Conservation (phyloP, 2,113 vertebrate genomes). For the Desmodus rotundus region DNA sequence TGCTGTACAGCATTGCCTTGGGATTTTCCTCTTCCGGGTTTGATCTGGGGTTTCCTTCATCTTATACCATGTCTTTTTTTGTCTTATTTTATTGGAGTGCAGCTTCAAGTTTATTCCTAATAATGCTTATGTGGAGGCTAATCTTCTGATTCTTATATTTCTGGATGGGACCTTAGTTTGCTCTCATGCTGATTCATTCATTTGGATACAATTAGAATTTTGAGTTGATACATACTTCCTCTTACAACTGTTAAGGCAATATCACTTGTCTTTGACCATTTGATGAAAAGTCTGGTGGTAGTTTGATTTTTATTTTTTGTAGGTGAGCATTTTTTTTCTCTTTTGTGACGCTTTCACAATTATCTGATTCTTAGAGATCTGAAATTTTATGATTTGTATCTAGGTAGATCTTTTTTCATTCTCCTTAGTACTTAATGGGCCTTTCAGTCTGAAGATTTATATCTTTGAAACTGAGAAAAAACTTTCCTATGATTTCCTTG, state of each 20-base stretch:
- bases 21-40: not conserved
- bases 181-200: not conserved
- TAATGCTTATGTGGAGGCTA: not conserved
- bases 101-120: not conserved
- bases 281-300: not conserved
- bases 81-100: not conserved
- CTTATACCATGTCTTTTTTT: not conserved
- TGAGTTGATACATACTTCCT: not conserved
- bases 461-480: conserved; percentile 9
- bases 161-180: not conserved
- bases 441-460: not conserved
- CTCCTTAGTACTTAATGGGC: not conserved
- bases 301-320: not conserved
- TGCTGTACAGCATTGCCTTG: not conserved
- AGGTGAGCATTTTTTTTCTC: not conserved
- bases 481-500: not conserved
- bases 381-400: conserved; percentile 18
- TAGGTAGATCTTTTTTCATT: not conserved
- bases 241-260: not conserved
- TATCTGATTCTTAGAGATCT: not conserved
- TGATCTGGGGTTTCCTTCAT: not conserved
- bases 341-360: not conserved
- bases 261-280: not conserved
- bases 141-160: not conserved
- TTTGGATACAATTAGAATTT: conserved; percentile 1